Base-by-base conservation (phyloP, 2,888 invertebrate species). In the Andricus quercusramuli region DNA sequence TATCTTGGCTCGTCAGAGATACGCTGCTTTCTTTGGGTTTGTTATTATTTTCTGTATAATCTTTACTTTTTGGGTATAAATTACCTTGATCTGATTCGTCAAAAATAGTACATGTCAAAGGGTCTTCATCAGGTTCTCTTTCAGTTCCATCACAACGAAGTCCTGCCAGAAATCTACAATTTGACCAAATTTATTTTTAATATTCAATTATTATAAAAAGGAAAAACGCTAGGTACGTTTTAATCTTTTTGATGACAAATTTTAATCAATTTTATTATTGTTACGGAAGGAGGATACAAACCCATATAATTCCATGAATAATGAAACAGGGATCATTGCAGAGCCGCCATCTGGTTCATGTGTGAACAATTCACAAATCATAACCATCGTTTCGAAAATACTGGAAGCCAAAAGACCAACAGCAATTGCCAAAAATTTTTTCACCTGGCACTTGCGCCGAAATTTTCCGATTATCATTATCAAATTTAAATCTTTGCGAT, bases 271-370 rank as follows among this genome's bases (percentile, higher is more conserved):
- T 47, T 47, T 51, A 25, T 62, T 32, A 29, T 20, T 25, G 15
- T 59, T 44, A 11, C 62, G 20, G 6, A 37, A 51, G 78, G 37
- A 79, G 68, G 25, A 65, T 51, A 82, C 86, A 82, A 85, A 92
- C 91, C 91, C 90, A 77, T 92, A 92, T 82, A 96, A 94, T 59
- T 93, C 93, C 76, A 95, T 92, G 88, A 97, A 96, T 47, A 95
- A 94, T 41, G 94, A 93, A 4, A 95, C 92, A 0, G 96, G 95
- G 65, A 98, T 95, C 86, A 96, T 95, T 0, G 97, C 95, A 0
- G 96, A 95, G 0, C 97, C 97, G 1, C 97, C 97, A 80, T 97
- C 97, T 0, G 97, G 96, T 89, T 97, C 97, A 83, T 96, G 95
- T 0, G 97, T 97, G 78, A 97, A 93, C 0, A 97, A 94, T 90